Base-by-base conservation (phyloP, 2,797 vertebrate genomes). In the Rhyacichthys aspro region DNA sequence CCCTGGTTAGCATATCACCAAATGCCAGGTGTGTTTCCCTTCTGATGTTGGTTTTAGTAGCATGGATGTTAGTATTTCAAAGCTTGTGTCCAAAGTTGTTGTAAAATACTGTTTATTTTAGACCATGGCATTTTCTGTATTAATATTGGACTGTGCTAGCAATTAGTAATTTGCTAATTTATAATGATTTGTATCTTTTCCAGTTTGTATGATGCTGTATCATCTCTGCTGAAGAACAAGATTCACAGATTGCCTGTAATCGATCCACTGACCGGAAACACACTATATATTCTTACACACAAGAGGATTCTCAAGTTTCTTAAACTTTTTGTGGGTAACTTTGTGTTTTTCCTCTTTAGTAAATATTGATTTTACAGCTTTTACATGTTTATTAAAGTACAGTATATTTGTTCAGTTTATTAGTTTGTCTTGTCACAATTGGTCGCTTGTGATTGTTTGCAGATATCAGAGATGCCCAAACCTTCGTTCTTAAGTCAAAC, bases 271-370 rank as follows among this genome's bases (percentile, higher is more conserved):
- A 98, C 97, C 0, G 97, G 97, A 38, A 99, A 99, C 89, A 97
- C 97, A 0, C 91, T 99, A 59, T 99, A 99, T 75, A 99, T 99
- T 70, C 94, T 99, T 74, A 99, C 97, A 15, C 97, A 99, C 86
- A 99, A 99, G 78, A 94, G 97, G 80, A 98, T 99, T 82, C 95
- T 99, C 72, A 98, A 98, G 87, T 99, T 99, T 86, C 94, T 99
- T 76, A 98, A 97, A 72, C 93, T 99, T 63, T 99, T 99, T 86
- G 97, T 99, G 81, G 95, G 97, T 94, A 3, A 1, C 10, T 16
- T 28, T 3, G 0, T 3, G n/a, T 39, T 36, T 42, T 36, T 1
- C 47, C 12, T 11, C 43, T 45, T 9, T 8, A 55, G n/a, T n/a
- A n/a, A n/a, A n/a, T n/a, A n/a, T n/a, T n/a, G n/a, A n/a, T 34